phyloP scores from a whole-genome alignment of 2,888 invertebrate genomes.

The Stenodema calcarata region DNA sequence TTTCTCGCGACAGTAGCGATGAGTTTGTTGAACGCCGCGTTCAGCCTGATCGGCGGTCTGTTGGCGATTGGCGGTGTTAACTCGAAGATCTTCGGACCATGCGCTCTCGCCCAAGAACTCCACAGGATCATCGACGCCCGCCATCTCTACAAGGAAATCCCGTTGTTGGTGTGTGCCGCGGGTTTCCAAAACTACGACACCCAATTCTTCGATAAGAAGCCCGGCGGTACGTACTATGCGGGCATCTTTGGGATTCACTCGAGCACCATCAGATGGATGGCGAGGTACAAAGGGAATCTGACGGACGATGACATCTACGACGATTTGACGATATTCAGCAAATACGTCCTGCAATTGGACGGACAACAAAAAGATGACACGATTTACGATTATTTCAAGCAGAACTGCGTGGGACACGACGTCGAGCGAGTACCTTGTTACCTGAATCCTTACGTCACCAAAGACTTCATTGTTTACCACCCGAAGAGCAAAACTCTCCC shows the following conservation, averaged over 20 bases:
- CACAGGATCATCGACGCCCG: conserved; percentile 13
- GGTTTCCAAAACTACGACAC: conserved; percentile 19
- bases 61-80: not conserved
- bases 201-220: not conserved
- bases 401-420: not conserved
- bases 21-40: not conserved
- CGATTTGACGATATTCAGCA: conserved; percentile 20
- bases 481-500: not conserved
- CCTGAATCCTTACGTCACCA: conserved; percentile 23
- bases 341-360: conserved; percentile 22
- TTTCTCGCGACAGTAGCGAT: not conserved
- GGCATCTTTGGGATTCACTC: conserved; percentile 18
- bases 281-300: conserved; percentile 21
- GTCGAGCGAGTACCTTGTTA: not conserved
- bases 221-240: conserved; percentile 1
- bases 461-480: not conserved
- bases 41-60: not conserved
- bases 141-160: not conserved
- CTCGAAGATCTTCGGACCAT: not conserved
- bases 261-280: conserved; percentile 28
- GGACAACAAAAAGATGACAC: conserved; percentile 6
- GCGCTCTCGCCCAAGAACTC: conserved; percentile 12
- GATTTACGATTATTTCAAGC: not conserved
- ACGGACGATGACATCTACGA: conserved; percentile 27
- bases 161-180: not conserved